A percentile compares a stretch with the other conserved stretches of the same genome.
Evolutionary conservation across 2,797 vertebrate species (phyloP).

Genomic region (Gymnothorax reevesii): DNA sequence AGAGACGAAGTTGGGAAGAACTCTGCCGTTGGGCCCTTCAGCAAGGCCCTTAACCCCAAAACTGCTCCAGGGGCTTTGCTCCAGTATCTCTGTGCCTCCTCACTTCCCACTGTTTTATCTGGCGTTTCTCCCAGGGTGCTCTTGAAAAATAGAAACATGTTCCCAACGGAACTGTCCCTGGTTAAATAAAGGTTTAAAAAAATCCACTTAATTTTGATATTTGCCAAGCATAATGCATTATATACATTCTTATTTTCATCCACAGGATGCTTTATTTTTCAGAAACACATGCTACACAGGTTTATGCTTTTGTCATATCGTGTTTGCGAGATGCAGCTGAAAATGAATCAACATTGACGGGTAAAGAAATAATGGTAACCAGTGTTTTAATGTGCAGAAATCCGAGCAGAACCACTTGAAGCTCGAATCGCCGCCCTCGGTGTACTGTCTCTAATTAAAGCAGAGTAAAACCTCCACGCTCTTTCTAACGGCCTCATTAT

Average conservation of each 20-base stretch:
- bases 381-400: background rate
- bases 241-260: background rate
- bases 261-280: background rate
- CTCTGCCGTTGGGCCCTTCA: too few relatives aligned
- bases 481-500: background rate
- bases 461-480: background rate
- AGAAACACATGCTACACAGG: background rate
- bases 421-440: background rate
- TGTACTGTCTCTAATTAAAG: background rate
- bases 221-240: background rate
- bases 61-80: too few relatives aligned
- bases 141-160: too few relatives aligned
- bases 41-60: too few relatives aligned
- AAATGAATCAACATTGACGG: background rate
- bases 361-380: background rate
- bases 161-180: too few relatives aligned
- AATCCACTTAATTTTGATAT: background rate
- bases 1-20: too few relatives aligned
- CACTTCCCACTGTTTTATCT: too few relatives aligned
- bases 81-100: too few relatives aligned
- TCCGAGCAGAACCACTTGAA: background rate
- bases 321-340: background rate
- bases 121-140: too few relatives aligned
- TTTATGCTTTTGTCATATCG: background rate
- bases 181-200: background rate